A percentile compares a stretch with the other conserved stretches of the same genome.
Evolutionary conservation across 2,113 vertebrate genomes (phyloP).

Genomic region (Podiceps cristatus): DNA sequence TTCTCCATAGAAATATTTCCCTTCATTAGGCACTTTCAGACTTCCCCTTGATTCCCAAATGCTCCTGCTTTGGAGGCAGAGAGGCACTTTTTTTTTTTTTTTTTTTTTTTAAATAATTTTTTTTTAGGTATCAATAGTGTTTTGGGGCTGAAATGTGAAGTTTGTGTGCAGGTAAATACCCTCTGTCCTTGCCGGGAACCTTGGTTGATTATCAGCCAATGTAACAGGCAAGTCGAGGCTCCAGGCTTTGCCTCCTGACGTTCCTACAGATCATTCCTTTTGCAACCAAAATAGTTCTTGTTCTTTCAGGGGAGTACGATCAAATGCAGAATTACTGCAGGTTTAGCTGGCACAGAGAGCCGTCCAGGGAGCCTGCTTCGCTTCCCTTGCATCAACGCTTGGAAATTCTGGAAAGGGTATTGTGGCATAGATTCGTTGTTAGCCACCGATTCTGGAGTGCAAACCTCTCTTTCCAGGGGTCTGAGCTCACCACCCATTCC

Average conservation of each 20-base stretch:
- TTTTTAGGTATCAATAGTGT: not conserved
- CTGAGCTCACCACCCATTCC: not conserved
- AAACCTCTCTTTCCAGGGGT: not conserved
- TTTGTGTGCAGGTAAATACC: not conserved
- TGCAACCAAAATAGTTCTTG: not conserved
- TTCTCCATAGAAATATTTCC: constrained; percentile 44
- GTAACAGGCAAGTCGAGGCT: not conserved
- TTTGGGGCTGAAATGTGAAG: not conserved
- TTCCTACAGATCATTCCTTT: not conserved
- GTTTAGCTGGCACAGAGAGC: not conserved
- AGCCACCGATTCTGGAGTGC: not conserved
- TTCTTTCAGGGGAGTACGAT: not conserved
- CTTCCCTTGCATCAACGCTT: not conserved
- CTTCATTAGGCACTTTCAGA: constrained; percentile 17
- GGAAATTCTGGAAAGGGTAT: not conserved
- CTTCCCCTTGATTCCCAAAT: not conserved
- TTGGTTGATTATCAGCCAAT: rapidly evolving
- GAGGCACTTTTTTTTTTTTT: not conserved
- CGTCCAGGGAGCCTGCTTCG: rapidly evolving
- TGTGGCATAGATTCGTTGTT: not conserved
- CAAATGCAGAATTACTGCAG: not conserved
- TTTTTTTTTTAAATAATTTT: not conserved
- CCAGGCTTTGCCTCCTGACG: not conserved
- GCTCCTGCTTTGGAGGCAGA: not conserved
- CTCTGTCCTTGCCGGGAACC: not conserved